Conservation (phyloP, 2,113 vertebrate species). For the Bothrops jararaca region DNA sequence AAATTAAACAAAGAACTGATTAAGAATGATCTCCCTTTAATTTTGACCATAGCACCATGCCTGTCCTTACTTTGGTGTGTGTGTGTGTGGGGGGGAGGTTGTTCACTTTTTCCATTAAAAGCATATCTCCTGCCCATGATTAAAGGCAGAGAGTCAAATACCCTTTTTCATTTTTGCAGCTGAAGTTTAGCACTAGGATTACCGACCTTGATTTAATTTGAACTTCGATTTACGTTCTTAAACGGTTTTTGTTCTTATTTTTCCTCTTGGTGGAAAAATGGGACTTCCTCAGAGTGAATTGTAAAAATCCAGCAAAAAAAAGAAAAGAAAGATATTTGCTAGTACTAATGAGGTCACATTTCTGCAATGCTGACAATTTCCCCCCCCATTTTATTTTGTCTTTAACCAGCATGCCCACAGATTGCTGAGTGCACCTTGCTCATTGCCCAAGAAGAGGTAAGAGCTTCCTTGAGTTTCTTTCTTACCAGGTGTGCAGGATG, state of each 20-base stretch:
- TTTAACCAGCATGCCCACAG: conserved; percentile 82
- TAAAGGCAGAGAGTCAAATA: background rate
- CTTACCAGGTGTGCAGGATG: background rate
- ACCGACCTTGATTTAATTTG: background rate
- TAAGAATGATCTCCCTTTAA: background rate
- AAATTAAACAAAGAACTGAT: background rate
- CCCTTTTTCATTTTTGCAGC: background rate
- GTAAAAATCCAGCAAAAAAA: background rate
- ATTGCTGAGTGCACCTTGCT: conserved; percentile 72
- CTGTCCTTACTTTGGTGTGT: background rate
- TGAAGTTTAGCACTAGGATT: background rate
- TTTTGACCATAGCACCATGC: background rate
- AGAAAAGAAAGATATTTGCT: background rate
- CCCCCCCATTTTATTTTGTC: background rate
- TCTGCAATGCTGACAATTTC: conserved; percentile 9
- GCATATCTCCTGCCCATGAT: background rate
- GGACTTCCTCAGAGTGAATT: conserved; percentile 37
- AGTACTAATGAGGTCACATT: background rate
- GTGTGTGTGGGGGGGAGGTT: too few relatives aligned
- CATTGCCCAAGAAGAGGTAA: conserved; percentile 74
- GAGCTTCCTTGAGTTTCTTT: conserved; percentile 13
- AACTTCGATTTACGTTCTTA: conserved; percentile 14
- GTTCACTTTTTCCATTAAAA: background rate
- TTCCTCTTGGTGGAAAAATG: conserved; percentile 17
- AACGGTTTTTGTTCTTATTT: background rate